A percentile compares a stretch with the other conserved stretches of the same genome.
phyloP scores from a whole-genome alignment of 1,140 invertebrate species.

The Euschistus heros region DNA sequence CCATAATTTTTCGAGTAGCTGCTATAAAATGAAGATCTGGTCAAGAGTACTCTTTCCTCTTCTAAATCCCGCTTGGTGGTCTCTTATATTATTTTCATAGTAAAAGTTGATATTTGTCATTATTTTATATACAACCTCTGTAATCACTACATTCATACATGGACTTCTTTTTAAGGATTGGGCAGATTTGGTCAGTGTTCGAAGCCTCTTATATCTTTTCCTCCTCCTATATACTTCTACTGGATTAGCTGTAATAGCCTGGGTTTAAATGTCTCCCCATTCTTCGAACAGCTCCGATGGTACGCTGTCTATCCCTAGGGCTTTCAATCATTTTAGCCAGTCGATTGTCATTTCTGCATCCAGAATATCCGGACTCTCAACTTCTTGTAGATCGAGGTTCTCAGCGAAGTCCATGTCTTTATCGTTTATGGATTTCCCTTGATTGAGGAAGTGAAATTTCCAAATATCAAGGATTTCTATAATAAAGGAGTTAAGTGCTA shows the following conservation, averaged over 20 bases:
- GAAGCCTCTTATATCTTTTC: not conserved
- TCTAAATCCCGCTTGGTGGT: conserved; percentile 1
- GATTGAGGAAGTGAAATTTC: not conserved
- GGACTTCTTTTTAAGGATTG: not conserved
- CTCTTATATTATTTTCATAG: not conserved
- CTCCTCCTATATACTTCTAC: not conserved
- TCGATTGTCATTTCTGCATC: not conserved
- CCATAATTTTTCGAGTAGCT: not conserved
- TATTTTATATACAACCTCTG: not conserved
- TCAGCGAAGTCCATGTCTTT: not conserved
- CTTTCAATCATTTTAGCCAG: not conserved
- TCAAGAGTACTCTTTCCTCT: not conserved
- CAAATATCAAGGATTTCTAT: not conserved
- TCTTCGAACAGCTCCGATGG: not conserved
- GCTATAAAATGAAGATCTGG: not conserved
- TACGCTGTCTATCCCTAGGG: not conserved
- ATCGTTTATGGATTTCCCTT: not conserved
- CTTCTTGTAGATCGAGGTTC: not conserved
- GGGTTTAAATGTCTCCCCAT: not conserved
- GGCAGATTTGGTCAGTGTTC: not conserved
- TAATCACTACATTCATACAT: not conserved
- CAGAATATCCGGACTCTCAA: not conserved
- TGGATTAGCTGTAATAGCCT: not conserved
- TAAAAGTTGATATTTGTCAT: not conserved
- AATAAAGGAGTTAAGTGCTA: not conserved